Conservation (phyloP, 2,113 vertebrate genomes). For the Rhea pennata region DNA sequence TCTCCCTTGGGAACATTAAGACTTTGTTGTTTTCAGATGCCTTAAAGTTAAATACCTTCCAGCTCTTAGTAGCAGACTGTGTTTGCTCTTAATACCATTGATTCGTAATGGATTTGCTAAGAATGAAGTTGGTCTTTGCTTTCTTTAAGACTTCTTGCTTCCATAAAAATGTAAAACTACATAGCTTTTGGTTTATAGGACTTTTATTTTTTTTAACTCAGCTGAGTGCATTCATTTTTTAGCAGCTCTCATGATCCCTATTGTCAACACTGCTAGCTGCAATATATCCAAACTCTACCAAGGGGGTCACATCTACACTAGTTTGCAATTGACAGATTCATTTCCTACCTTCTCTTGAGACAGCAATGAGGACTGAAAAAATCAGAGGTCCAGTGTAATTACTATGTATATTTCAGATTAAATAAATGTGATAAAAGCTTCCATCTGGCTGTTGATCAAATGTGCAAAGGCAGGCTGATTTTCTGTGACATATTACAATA, state of each 20-base stretch:
- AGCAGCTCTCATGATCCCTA: not conserved
- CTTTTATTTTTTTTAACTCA: not conserved
- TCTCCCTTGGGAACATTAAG: conserved; percentile 45
- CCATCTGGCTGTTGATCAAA: conserved; percentile 85
- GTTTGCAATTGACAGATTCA: conserved; percentile 73
- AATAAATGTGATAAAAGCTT: conserved; percentile 85
- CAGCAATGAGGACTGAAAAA: conserved; percentile 56
- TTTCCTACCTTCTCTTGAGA: conserved; percentile 79
- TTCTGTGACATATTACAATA: conserved; percentile 81
- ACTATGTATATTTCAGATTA: conserved; percentile 84
- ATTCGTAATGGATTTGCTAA: conserved; percentile 27
- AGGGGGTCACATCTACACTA: conserved; percentile 56
- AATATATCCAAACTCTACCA: conserved; percentile 54
- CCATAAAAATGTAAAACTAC: not conserved
- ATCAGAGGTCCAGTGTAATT: conserved; percentile 83
- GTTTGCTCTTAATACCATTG: conserved; percentile 13
- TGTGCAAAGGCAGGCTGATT: conserved; percentile 78
- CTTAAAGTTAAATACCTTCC: conserved; percentile 36
- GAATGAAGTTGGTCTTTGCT: conserved; percentile 18
- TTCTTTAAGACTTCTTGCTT: conserved; percentile 24
- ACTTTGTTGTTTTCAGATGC: conserved; percentile 5
- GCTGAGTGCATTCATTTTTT: not conserved
- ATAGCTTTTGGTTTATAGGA: not conserved
- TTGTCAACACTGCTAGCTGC: conserved; percentile 13
- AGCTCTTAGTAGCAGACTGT: conserved; percentile 11